Base-by-base conservation (phyloP, 1,140 invertebrate genomes). In the Drosophila nebulosa region DNA sequence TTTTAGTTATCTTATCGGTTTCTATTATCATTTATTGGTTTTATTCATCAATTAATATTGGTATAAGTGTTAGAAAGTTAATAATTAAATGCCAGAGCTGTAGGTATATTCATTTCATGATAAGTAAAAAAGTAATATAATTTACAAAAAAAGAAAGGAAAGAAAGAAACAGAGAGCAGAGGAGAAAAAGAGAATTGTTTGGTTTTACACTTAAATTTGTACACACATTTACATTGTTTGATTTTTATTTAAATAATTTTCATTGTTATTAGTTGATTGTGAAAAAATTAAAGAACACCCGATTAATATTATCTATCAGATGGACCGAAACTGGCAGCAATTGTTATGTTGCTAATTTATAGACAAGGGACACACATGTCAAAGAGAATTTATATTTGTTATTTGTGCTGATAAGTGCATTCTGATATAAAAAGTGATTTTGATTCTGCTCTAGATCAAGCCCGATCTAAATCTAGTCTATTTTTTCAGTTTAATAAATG, bases 141-240 rank as follows among this genome's bases (percentile, higher is more conserved):
- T 86, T 78, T 74, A 85, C 60, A 88, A 51, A 88, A 55, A 30
- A 55, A 55, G 81, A 86, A 83, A 88, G 83, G 72, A 88, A 88
- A 88, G 78, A 88, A 88, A 88, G 83, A 88, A 88, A 88, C 83
- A 88, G 83, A 88, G 83, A 88, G 83, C 79, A 88, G 83, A 88
- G 83, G 83, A 88, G 83, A 88, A 88, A 86, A 88, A 88, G 83
- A 88, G 83, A 88, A 79, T 88, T 88, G 74, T 83, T 88, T 80
- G 69, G 64, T 78, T 85, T 85, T 85, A 85, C 80, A 85, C 69
- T 75, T 86, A 69, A 71, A 69, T 86, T 85, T 86, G 80, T 86
- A 86, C 81, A 89, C 75, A 88, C 75, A 88, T 88, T 88, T 76
- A 75, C 64, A 35, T 58, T 81, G 61, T 83, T 75, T 52, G n/a